phyloP scores from a whole-genome alignment of 2,797 vertebrate species.

The Hoplostethus atlanticus region DNA sequence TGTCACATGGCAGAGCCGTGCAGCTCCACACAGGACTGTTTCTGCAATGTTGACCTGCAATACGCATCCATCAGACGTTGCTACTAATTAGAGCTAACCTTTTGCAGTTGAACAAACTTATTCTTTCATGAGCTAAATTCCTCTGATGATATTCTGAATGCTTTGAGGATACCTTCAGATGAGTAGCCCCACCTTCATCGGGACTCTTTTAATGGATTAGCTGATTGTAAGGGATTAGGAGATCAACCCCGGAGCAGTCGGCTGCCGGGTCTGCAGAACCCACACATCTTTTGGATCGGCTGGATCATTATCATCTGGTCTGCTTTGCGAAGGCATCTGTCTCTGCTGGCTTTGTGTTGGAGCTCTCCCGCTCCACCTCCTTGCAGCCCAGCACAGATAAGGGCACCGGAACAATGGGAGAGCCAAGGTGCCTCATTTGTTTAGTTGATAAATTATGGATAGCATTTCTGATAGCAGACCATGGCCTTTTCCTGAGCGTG shows the following conservation, averaged over 20 bases:
- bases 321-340: conserved; percentile 3
- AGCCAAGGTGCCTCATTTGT: conserved; percentile 58
- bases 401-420: conserved; percentile 57
- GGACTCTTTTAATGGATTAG: conserved; percentile 12
- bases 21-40: background rate
- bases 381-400: conserved; percentile 47
- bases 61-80: conserved; percentile 8
- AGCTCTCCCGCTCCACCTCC: conserved; percentile 24
- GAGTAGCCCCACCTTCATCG: background rate
- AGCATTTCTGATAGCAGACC: conserved; percentile 46
- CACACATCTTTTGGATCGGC: conserved; percentile 17
- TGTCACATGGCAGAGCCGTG: background rate
- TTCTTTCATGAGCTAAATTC: conserved; percentile 8
- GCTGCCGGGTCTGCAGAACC: conserved; percentile 7
- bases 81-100: conserved; percentile 6
- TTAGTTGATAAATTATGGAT: conserved; percentile 64
- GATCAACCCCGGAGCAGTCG: background rate
- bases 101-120: background rate
- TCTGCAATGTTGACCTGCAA: conserved; percentile 3
- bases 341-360: conserved; percentile 38
- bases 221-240: conserved; percentile 6
- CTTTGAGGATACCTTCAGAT: conserved; percentile 2
- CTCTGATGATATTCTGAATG: background rate
- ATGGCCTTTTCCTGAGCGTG: conserved; percentile 54
- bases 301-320: conserved; percentile 41